Evolutionary conservation across 1,140 invertebrate genomes (phyloP), one percentile per base, ranked within the genome.

Genomic region (Prorops nasuta): DNA sequence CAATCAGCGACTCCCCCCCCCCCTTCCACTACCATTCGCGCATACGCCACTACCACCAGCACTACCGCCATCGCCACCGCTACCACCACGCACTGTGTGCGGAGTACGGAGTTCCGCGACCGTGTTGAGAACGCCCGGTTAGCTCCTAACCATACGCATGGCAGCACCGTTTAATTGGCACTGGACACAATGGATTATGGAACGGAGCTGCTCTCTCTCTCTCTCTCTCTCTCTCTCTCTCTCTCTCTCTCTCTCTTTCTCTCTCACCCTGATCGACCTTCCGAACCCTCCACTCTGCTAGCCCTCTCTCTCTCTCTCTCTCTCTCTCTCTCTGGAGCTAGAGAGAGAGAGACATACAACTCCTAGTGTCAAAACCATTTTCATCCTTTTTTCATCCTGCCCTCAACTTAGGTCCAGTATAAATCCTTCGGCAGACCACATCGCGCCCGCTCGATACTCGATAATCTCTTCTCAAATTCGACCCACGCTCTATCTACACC

Each of bases 121-220:
- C 69, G 71, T 63, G 66, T 72, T 66, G 68, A 71, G 66, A 72
- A 70, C 64, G 70, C 62, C 67, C 71, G 72, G 71, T 72, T 75
- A 74, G 72, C 64, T 72, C 67, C 72, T 71, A 67, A 69, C 66
- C 71, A 66, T 71, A 76, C 74, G 75, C 72, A 77, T 77, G 72
- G 67, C 56, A 67, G 71, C 71, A 76, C 72, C 71, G 72, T 74
- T 77, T 77, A 77, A 77, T 77, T 77, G 75, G 75, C 71, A 74
- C 66, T 69, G 71, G 69, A 72, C 69, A 77, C 75, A 77, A 77
- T 77, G 70, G 74, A 74, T 76, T 77, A 77, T 72, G 64, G 69
- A 69, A 73, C 52, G 63, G 61, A 60, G 51, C 17, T 45, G 24
- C 17, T 42, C 42, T 17, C 16, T 10, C 12, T 17, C 9, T 3